Conservation (phyloP, 2,797 vertebrate species). For the Malacoctenus gilli region DNA sequence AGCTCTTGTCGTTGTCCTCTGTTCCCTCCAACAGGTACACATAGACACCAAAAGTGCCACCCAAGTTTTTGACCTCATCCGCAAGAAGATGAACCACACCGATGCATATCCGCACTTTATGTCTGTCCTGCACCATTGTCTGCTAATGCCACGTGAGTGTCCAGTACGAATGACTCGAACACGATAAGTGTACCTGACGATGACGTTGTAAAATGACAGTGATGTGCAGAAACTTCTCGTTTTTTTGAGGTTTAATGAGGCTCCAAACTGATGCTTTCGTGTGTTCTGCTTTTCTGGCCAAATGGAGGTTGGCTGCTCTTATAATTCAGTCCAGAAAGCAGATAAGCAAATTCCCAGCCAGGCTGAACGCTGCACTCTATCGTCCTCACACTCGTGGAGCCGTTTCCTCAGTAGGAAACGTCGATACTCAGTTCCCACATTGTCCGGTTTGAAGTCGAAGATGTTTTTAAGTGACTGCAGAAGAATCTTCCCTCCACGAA, state of each 20-base stretch:
- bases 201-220: no score
- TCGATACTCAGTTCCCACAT: conserved; percentile 17
- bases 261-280: conserved; percentile 7
- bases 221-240: background rate
- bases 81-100: conserved; percentile 95
- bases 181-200: no score
- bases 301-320: conserved; percentile 59
- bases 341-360: conserved; percentile 54
- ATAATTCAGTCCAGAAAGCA: conserved; percentile 34
- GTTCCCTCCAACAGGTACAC: conserved; percentile 83
- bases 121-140: conserved; percentile 98
- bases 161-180: no score
- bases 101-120: conserved; percentile 98
- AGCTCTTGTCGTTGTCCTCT: background rate
- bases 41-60: conserved; percentile 98
- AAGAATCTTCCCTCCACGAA: background rate
- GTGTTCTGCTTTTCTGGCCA: conserved; percentile 33
- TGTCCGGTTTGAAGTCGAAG: conserved; percentile 15
- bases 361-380: conserved; percentile 16
- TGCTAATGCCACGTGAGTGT: conserved; percentile 98
- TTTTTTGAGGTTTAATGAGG: background rate
- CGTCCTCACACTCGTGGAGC: conserved; percentile 3
- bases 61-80: conserved; percentile 96
- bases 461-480: no score
- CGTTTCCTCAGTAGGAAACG: background rate